Base-by-base conservation (phyloP, 1,140 invertebrate genomes). In the Pachypeltis micranthus region DNA sequence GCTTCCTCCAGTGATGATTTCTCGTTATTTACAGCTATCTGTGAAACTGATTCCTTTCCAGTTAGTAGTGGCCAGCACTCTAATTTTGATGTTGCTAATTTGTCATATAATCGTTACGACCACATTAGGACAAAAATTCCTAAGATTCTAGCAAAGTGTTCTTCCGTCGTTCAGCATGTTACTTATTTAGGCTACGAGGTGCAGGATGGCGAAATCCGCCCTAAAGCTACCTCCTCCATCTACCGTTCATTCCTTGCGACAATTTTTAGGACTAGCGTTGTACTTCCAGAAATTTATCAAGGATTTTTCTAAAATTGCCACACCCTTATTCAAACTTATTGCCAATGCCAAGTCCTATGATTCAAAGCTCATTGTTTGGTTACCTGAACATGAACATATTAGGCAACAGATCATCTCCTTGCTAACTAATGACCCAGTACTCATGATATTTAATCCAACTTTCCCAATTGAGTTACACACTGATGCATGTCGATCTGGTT, bases 401-500 rank as follows among this genome's bases (percentile, higher is more conserved):
- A 47, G 21, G 44, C n/a, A 12, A 19, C 23, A 54, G 3, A 44
- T 63, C 4, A 54, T 54, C 47, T n/a, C 47, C 4, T 7, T n/a
- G 7, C 55, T 71, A 2, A 69, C 65, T 0, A 61, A 24, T 51
- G 44, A 62, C 10, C 73, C 72, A 7, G 66, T 76, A 14, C 61
- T 75, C 16, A 61, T 44, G 12, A 73, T 76, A 28, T 76, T 69
- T 60, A 65, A 73, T 59, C 70, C 68, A 14, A 56, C 68, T 25
- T 58, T 58, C 10, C 59, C 66, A 1, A 73, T 69, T 0, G 71
- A 75, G 59, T 44, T 75, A 21, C 66, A 70, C 51, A 69, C 59
- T 21, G 68, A 72, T 61, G 67, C 67, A 2, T 62, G 59, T 44
- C 28, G 59, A 19, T 21, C 59, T 16, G 67, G 65, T 10, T 69